phyloP scores from a whole-genome alignment of 2,797 vertebrate genomes.

The Melanitta fusca region DNA sequence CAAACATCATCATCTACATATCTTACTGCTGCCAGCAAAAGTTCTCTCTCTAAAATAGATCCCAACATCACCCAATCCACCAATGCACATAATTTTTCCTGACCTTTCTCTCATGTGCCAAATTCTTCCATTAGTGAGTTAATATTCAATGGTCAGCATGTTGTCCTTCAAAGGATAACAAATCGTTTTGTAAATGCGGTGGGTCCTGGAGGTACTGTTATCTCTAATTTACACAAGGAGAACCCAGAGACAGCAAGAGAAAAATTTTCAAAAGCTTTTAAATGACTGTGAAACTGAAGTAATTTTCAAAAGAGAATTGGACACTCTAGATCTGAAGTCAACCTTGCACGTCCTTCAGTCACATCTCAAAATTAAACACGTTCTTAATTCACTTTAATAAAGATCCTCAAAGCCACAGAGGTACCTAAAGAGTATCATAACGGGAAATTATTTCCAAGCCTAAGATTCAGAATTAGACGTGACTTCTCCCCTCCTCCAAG shows the following conservation, averaged over 20 bases:
- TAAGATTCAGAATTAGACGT: not conserved
- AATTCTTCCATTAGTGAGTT: not conserved
- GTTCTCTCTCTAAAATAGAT: not conserved
- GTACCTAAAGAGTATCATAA: not conserved
- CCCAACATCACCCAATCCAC: not conserved
- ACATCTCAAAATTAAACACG: not conserved
- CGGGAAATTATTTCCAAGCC: not conserved
- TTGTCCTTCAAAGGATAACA: not conserved
- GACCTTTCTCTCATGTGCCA: not conserved
- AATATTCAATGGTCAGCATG: not conserved
- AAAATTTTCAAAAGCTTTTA: not conserved
- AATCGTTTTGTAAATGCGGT: not conserved
- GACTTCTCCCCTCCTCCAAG: not conserved
- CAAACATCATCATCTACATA: not conserved
- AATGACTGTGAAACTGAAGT: slow-evolving; percentile 4
- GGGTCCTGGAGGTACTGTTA: not conserved
- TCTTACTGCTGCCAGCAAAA: not conserved
- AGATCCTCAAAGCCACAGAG: not conserved
- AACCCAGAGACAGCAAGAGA: not conserved
- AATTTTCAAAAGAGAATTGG: slow-evolving; percentile 18
- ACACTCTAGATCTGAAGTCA: not conserved
- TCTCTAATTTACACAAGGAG: slow-evolving; percentile 4
- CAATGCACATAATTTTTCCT: not conserved
- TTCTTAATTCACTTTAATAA: not conserved
- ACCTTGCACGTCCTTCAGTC: not conserved